These are phyloP conservation scores for Hydrozoanthus tunicans DNA, from an alignment of 64 coral and sea anemone species.

Conservation along the genomic window DNA sequence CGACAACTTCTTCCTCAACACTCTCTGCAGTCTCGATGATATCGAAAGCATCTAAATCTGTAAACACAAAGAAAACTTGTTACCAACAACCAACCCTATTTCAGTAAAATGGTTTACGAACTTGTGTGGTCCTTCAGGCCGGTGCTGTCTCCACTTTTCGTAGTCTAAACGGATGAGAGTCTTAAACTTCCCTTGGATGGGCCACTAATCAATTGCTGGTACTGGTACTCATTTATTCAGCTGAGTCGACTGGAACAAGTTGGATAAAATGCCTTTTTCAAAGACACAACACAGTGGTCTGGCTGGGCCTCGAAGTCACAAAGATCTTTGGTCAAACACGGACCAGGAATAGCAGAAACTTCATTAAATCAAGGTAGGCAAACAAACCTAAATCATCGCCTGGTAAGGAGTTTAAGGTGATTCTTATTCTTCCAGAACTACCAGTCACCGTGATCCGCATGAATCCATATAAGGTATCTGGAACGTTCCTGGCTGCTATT, in stretches of 20 bases:
- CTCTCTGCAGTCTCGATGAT: not conserved
- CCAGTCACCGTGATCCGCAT: conserved; percentile 22
- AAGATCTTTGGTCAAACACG: not conserved
- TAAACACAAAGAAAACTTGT: not conserved
- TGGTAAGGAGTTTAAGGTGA: conserved; percentile 21
- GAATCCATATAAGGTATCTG: conserved; percentile 6
- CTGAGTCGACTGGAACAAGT: too few relatives aligned
- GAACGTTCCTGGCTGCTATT: conserved; percentile 25
- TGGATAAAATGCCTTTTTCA: too few relatives aligned
- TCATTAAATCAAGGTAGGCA: not conserved
- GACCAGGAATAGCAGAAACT: not conserved
- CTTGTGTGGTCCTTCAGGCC: too few relatives aligned
- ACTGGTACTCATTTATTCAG: too few relatives aligned
- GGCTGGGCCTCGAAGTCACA: not conserved
- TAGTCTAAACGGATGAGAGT: too few relatives aligned
- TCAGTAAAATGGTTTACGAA: too few relatives aligned
- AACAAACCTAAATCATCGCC: conserved; percentile 18
- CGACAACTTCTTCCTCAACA: not conserved
- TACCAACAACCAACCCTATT: not conserved
- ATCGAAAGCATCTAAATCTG: conserved; percentile 10
- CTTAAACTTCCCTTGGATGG: too few relatives aligned
- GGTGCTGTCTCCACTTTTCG: too few relatives aligned
- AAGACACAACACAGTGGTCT: too few relatives aligned
- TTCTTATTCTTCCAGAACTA: conserved; percentile 15
- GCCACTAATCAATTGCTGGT: too few relatives aligned